Evolutionary conservation across 2,888 invertebrate genomes (phyloP), one percentile per base, ranked within the genome.

Genomic region (Candidula unifasciata): DNA sequence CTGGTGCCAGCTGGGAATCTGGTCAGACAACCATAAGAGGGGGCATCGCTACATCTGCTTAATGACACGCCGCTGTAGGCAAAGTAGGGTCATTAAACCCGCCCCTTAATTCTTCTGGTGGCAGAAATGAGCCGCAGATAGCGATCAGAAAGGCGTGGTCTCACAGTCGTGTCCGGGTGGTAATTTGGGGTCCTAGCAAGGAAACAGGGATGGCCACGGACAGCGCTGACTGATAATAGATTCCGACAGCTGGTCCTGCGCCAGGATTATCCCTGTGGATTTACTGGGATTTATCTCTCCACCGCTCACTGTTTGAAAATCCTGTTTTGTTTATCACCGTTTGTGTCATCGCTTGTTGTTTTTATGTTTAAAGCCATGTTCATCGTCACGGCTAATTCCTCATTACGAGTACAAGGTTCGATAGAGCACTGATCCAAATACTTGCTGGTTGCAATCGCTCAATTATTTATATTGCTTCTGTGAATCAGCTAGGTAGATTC

Each of bases 21-120:
- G 6, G 44, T 44, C 44, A 44, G 44, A 44, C 6, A 44, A 44
- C 44, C 44, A 44, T 44, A 44, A 44, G 44, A 44, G 44, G 8
- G n/a, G 44, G 73, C 24, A 13, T 44, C 73, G 37, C 44, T 44
- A 21, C 6, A 21, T 37, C 44, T 5, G 37, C n/a, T 21, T 68
- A 80, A 80, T 80, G 27, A 80, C 52, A 66, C 16, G 80, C 30
- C 30, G 3, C 27, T 52, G 80, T 80, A 69, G 80, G 69, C 80
- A 80, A 80, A 69, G 68, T 80, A 80, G 80, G 21, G 80, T 68
- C 66, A 68, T 33, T 52, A 16, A 21, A 54, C 18, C 80, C 69
- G 68, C 68, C 80, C n/a, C 30, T 21, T 52, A 30, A 21, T 64
- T 52, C 44, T 52, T 30, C 3, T 27, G 69, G 30, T 44, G 60